Evolutionary conservation across 2,113 vertebrate species (phyloP).

Genomic region (Bos javanicus): DNA sequence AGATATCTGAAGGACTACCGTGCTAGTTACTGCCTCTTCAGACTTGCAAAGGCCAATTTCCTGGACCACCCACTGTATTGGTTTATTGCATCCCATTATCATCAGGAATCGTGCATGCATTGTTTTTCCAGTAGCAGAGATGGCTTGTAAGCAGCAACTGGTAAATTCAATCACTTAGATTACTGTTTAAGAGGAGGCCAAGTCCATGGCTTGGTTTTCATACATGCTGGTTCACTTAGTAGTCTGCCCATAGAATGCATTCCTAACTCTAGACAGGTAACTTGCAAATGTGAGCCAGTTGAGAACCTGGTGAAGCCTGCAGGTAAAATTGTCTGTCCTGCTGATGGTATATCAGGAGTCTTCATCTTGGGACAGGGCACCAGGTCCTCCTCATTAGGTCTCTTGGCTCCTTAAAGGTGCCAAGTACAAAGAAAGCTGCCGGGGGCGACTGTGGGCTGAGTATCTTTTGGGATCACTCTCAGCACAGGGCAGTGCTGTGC

Average conservation of each 20-base stretch:
- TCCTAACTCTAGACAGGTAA: background rate
- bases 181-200: slow-evolving; percentile 11
- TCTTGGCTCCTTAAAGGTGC: background rate
- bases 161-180: background rate
- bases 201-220: slow-evolving; percentile 7
- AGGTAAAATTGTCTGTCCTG: background rate
- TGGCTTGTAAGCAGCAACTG: background rate
- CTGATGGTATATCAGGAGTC: background rate
- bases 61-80: background rate
- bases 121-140: background rate
- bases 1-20: background rate
- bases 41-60: slow-evolving; percentile 18
- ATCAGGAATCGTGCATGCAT: background rate
- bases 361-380: background rate
- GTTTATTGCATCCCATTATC: slow-evolving; percentile 48
- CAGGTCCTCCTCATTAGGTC: background rate
- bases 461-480: background rate
- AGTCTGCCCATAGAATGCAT: background rate
- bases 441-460: background rate
- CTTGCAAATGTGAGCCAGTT: background rate
- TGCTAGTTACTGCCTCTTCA: background rate
- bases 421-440: background rate
- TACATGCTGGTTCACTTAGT: background rate
- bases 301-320: background rate
- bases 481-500: background rate